These are phyloP conservation scores for Cactoblastis cactorum DNA, from an alignment of 2,888 invertebrate species.

Conservation along the genomic window DNA sequence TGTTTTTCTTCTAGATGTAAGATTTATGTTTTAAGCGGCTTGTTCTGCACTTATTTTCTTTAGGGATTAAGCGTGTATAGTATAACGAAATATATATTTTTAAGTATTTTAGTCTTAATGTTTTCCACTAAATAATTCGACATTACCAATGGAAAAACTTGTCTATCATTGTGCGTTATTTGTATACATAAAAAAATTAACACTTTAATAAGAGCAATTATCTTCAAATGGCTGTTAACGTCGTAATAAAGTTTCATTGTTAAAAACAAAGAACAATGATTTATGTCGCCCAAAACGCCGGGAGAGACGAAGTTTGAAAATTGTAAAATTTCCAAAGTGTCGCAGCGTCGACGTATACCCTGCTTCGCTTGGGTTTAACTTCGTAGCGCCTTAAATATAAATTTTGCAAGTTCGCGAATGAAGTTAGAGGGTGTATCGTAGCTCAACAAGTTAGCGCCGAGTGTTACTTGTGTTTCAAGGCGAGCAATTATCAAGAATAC, in stretches of 20 bases:
- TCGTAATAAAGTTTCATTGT: slow-evolving; percentile 7
- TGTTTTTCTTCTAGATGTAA: not conserved
- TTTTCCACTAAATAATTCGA: no score
- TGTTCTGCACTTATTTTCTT: not conserved
- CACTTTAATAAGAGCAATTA: slow-evolving; percentile 6
- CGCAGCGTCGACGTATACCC: slow-evolving; percentile 33
- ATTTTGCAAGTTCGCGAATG: slow-evolving; percentile 66
- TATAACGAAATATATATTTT: no score
- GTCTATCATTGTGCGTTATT: no score
- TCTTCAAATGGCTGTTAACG: slow-evolving; percentile 4
- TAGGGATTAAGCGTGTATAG: no score
- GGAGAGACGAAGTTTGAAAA: slow-evolving; percentile 1
- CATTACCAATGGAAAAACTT: no score
- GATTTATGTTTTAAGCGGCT: not conserved
- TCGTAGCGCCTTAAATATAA: slow-evolving; percentile 71
- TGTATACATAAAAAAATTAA: not conserved
- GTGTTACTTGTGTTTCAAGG: slow-evolving; percentile 38
- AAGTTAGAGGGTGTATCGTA: slow-evolving; percentile 44
- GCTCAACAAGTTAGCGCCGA: slow-evolving; percentile 55
- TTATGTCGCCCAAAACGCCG: slow-evolving; percentile 55
- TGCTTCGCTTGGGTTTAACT: slow-evolving; percentile 51
- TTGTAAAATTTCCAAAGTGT: slow-evolving; percentile 30
- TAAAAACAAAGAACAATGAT: slow-evolving; percentile 41
- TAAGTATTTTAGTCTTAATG: no score
- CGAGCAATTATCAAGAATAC: not conserved